These are phyloP conservation scores for Nothoprocta perdicaria DNA, from an alignment of 2,113 vertebrate species.

Conservation along the genomic window DNA sequence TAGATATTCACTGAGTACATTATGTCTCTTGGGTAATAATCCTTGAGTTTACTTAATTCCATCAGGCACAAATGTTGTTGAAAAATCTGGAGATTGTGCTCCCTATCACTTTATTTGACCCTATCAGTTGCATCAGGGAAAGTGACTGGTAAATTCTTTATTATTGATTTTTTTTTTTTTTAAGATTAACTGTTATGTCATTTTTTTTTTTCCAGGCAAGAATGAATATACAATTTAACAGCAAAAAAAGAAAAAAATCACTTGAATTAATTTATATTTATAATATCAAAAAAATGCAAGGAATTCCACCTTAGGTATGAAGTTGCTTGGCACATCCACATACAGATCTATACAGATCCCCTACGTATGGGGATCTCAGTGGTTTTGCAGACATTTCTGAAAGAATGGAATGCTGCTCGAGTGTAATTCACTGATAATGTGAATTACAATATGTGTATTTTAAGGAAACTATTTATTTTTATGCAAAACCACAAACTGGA, in stretches of 20 bases:
- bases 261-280: not conserved
- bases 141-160: not conserved
- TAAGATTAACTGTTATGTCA: not conserved
- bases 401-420: not conserved
- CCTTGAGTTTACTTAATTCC: not conserved
- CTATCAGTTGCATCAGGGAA: not conserved
- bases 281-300: not conserved
- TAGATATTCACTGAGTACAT: not conserved
- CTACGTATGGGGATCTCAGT: not conserved
- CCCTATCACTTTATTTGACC: not conserved
- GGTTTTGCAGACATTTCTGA: not conserved
- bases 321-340: not conserved
- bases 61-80: not conserved
- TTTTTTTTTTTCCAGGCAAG: not conserved
- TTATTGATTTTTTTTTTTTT: not conserved
- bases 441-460: conserved; percentile 39
- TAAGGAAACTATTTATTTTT: conserved; percentile 53
- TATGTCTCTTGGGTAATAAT: not conserved
- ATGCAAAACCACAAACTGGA: conserved; percentile 31
- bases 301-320: not conserved
- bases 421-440: not conserved
- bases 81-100: not conserved
- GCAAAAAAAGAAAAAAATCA: not conserved
- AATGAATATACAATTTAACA: not conserved
- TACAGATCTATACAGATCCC: too few relatives aligned